Conservation (phyloP, 2,888 invertebrate species). For the Dichetophora obliterata region DNA sequence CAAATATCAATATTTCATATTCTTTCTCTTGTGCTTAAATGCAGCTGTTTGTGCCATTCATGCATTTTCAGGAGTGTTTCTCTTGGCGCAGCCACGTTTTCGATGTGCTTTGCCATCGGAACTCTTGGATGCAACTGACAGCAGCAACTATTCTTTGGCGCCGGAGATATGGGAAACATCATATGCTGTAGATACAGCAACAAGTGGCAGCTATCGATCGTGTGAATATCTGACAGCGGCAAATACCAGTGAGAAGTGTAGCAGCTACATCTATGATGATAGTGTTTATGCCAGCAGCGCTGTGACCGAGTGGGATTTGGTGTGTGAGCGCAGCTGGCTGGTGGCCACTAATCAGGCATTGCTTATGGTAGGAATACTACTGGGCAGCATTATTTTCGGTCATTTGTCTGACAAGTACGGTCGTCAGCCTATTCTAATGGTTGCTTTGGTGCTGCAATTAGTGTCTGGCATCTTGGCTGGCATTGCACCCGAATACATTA, state of each 20-base stretch:
- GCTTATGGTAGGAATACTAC: slow-evolving; percentile 78
- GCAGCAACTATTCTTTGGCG: slow-evolving; percentile 64
- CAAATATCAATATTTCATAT: slow-evolving; percentile 72
- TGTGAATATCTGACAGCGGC: slow-evolving; percentile 6
- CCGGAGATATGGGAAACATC: slow-evolving; percentile 70
- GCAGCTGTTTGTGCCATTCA: slow-evolving; percentile 81
- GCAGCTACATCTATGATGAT: slow-evolving; percentile 75
- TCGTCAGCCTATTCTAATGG: slow-evolving; percentile 79
- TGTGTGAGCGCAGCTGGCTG: slow-evolving; percentile 76
- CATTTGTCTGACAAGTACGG: slow-evolving; percentile 81
- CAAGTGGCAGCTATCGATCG: slow-evolving; percentile 42
- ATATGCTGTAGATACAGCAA: slow-evolving; percentile 74
- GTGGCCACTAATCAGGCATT: slow-evolving; percentile 76
- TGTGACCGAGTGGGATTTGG: slow-evolving; percentile 79
- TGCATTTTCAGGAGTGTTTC: slow-evolving; percentile 79
- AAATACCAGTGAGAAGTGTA: slow-evolving; percentile 71
- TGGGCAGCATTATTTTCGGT: slow-evolving; percentile 81
- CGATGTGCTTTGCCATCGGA: slow-evolving; percentile 76
- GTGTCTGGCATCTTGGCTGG: slow-evolving; percentile 77
- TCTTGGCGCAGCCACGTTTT: slow-evolving; percentile 76
- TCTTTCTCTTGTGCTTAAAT: slow-evolving; percentile 78
- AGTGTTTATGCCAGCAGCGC: slow-evolving; percentile 75
- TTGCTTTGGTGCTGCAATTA: slow-evolving; percentile 78
- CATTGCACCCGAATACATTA: slow-evolving; percentile 77
- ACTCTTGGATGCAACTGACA: slow-evolving; percentile 58